phyloP scores from a whole-genome alignment of 2,797 vertebrate genomes.

The Gambusia yucatana region DNA sequence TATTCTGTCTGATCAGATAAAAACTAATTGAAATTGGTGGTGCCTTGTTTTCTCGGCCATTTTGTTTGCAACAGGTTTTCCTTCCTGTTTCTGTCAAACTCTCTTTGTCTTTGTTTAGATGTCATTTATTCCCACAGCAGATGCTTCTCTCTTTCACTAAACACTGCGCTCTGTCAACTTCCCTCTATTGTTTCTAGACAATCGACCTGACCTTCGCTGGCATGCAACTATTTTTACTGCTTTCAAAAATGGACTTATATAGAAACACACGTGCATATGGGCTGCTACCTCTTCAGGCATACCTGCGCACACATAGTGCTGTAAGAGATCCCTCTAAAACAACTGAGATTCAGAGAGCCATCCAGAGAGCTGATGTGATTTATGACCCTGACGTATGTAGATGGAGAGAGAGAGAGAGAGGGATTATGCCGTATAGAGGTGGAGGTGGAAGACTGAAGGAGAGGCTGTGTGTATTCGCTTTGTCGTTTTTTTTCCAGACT shows the following conservation, averaged over 20 bases:
- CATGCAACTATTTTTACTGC: slow-evolving; percentile 52
- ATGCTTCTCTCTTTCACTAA: slow-evolving; percentile 27
- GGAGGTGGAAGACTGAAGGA: slow-evolving; percentile 26
- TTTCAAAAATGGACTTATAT: slow-evolving; percentile 8
- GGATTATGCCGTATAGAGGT: not conserved
- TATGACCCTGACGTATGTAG: slow-evolving; percentile 37
- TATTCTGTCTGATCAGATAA: not conserved
- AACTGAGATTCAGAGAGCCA: slow-evolving; percentile 36
- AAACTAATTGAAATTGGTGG: not conserved
- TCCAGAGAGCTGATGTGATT: slow-evolving; percentile 53
- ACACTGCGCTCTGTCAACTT: slow-evolving; percentile 39
- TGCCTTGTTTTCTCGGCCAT: not conserved
- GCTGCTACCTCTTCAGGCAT: slow-evolving; percentile 19
- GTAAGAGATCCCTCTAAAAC: slow-evolving; percentile 24
- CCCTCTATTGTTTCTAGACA: slow-evolving; percentile 69
- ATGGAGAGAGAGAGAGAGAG: not conserved
- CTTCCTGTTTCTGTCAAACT: slow-evolving; percentile 36
- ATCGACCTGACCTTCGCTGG: slow-evolving; percentile 34
- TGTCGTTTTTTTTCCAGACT: not conserved
- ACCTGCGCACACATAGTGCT: slow-evolving; percentile 6
- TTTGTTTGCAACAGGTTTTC: slow-evolving; percentile 17
- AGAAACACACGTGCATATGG: slow-evolving; percentile 26
- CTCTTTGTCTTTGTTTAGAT: slow-evolving; percentile 29
- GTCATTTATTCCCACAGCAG: slow-evolving; percentile 32
- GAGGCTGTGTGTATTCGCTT: slow-evolving; percentile 15